Percentiles rank a stretch among this genome's conserved stretches.
Evolutionary conservation across 2,888 invertebrate genomes (phyloP).

Genomic region (Vandiemenella viatica): DNA sequence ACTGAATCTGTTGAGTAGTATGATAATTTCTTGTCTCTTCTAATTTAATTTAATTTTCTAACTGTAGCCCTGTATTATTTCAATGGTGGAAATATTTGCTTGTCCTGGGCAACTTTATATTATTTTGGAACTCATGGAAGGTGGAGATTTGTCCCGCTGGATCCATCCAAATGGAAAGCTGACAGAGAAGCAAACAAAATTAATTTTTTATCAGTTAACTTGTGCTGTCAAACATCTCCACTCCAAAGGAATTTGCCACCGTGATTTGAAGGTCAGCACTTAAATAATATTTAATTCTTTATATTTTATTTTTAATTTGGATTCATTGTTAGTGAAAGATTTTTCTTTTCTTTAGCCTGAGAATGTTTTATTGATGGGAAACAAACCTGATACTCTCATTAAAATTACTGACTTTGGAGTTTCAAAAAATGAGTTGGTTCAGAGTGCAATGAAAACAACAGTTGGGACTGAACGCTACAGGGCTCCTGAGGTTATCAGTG

Average conservation of each 20-base stretch:
- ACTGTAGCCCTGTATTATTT: neutral
- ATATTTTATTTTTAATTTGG: too few species aligned
- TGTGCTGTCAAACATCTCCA: neutral
- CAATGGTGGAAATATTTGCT: neutral
- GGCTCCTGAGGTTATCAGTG: neutral
- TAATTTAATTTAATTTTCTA: too few species aligned
- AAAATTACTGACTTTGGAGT: neutral
- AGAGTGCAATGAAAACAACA: neutral
- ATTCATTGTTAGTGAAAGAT: too few species aligned
- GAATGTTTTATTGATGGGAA: neutral
- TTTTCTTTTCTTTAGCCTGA: constrained; percentile 5
- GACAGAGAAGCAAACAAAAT: neutral
- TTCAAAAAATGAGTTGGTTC: neutral
- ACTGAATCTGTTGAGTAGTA: too few species aligned
- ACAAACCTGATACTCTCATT: neutral
- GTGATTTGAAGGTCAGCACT: constrained; percentile 55
- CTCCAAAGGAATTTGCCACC: constrained; percentile 17
- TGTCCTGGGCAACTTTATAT: neutral
- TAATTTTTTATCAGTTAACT: neutral
- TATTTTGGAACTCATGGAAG: neutral
- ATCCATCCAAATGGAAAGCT: neutral
- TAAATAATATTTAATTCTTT: too few species aligned
- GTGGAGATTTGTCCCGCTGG: neutral
- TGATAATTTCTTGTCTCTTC: too few species aligned
- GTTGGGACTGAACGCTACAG: neutral